phyloP scores from a whole-genome alignment of 2,113 vertebrate genomes.

The Syngnathoides biaculeatus region DNA sequence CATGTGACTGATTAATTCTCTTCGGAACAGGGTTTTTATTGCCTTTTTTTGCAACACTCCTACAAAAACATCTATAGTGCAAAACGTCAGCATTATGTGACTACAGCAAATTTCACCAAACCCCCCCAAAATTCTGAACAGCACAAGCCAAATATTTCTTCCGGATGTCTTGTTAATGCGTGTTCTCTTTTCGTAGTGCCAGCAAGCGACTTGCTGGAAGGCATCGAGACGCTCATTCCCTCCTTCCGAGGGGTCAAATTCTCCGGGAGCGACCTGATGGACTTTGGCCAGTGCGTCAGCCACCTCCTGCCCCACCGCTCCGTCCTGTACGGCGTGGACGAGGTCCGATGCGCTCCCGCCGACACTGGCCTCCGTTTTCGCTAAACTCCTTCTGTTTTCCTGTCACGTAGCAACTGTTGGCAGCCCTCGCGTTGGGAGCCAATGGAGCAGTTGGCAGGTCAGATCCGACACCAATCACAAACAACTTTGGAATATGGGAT shows the following conservation, averaged over 20 bases:
- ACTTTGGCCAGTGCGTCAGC: constrained; percentile 85
- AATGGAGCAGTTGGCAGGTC: constrained; percentile 91
- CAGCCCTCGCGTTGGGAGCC: constrained; percentile 82
- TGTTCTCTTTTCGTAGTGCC: constrained; percentile 68
- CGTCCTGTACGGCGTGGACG: constrained; percentile 87
- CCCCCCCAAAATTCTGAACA: no score
- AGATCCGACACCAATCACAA: constrained; percentile 4
- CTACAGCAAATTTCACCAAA: no score
- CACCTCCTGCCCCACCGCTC: constrained; percentile 64
- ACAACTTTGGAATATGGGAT: no score
- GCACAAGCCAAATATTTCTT: no score
- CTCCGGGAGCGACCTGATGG: constrained; percentile 81
- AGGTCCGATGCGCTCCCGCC: constrained; percentile 71
- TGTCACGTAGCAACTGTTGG: constrained; percentile 81
- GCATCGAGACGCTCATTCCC: constrained; percentile 81
- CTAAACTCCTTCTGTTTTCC: constrained; percentile 17
- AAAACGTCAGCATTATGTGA: no score
- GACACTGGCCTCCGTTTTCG: rapidly evolving
- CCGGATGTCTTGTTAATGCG: background rate
- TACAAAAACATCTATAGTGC: no score
- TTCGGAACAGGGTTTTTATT: no score
- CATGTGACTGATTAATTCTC: no score
- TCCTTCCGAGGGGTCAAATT: constrained; percentile 91
- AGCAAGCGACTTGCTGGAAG: constrained; percentile 78
- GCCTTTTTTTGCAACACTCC: no score